These are phyloP conservation scores for Stegastes partitus DNA, from an alignment of 2,113 vertebrate genomes.

Conservation along the genomic window DNA sequence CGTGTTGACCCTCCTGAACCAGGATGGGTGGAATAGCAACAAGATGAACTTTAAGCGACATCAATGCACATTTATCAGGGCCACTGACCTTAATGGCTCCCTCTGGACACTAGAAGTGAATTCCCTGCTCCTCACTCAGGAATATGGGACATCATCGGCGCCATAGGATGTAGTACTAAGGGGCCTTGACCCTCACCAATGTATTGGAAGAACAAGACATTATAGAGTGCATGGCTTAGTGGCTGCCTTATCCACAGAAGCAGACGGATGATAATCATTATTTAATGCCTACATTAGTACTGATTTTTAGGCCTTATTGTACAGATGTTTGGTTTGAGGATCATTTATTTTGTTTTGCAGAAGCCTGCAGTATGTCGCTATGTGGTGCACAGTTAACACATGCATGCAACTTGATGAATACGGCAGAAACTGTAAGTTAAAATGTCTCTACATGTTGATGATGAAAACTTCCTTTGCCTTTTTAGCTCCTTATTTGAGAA, in stretches of 20 bases:
- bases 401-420: background rate
- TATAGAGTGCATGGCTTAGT: background rate
- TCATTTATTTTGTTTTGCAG: background rate
- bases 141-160: conserved; percentile 7
- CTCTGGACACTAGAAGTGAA: conserved; percentile 21
- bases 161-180: background rate
- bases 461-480: background rate
- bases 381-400: background rate
- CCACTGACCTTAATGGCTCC: conserved; percentile 50
- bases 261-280: background rate
- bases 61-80: conserved; percentile 56
- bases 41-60: conserved; percentile 60
- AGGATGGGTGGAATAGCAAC: conserved; percentile 42
- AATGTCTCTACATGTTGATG: background rate
- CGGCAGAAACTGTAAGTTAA: background rate
- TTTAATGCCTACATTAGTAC: no score
- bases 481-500: background rate
- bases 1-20: conserved; percentile 39
- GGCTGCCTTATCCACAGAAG: background rate
- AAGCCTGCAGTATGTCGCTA: background rate
- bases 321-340: background rate
- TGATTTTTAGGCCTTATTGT: no score
- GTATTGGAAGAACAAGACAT: background rate
- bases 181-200: background rate
- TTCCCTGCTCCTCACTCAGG: conserved; percentile 5